A percentile compares a stretch with the other conserved stretches of the same genome.
phyloP scores from a whole-genome alignment of 2,888 invertebrate genomes.

The Drosophila rubida region DNA sequence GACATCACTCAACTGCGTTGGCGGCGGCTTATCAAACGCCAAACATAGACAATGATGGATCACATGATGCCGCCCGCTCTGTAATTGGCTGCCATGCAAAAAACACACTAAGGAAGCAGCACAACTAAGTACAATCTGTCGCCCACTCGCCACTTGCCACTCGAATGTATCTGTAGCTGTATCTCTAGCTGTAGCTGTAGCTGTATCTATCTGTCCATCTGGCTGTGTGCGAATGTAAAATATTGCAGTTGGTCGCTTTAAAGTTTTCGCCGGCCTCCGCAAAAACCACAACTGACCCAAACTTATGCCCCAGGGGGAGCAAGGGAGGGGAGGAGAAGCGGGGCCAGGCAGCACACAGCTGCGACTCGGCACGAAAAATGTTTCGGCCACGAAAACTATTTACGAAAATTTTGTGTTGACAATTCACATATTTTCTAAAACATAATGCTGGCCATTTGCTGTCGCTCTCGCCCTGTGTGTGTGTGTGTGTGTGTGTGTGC shows the following conservation, averaged over 20 bases:
- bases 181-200: background rate
- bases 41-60: constrained; percentile 81
- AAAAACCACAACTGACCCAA: constrained; percentile 74
- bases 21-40: constrained; percentile 80
- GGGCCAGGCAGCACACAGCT: constrained; percentile 38
- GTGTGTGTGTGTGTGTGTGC: constrained; percentile 8
- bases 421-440: constrained; percentile 82
- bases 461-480: constrained; percentile 11
- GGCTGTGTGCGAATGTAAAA: constrained; percentile 71
- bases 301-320: constrained; percentile 52
- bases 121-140: constrained; percentile 18
- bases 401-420: constrained; percentile 81
- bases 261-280: constrained; percentile 42
- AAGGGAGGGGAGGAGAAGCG: background rate
- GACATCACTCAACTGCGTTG: constrained; percentile 77
- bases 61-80: constrained; percentile 65
- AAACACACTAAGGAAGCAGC: constrained; percentile 16
- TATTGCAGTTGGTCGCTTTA: constrained; percentile 69
- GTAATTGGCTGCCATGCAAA: constrained; percentile 70
- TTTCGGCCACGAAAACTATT: constrained; percentile 72
- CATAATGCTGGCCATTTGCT: constrained; percentile 77
- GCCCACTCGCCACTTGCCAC: background rate
- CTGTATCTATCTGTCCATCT: constrained; percentile 5
- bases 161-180: constrained; percentile 9
- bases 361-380: constrained; percentile 61